Base-by-base conservation (phyloP, 2,113 vertebrate genomes). In the Phaethon lepturus region DNA sequence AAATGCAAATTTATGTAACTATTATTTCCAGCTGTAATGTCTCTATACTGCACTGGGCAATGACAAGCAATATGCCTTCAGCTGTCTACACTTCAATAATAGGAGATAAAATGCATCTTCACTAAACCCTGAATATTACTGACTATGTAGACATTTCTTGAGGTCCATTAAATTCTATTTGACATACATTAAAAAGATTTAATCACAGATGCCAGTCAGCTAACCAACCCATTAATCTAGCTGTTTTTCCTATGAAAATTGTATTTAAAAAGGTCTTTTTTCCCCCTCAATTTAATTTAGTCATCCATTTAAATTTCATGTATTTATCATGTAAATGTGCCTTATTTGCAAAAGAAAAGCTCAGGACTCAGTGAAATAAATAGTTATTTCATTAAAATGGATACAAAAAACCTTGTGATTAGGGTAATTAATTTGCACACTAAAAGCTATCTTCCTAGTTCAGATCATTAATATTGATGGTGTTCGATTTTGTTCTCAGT, bases 381-480 rank as follows among this genome's bases (percentile, higher is more conserved):
- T 98, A 98, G 98, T 98, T 98, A 98, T 98, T 98, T 98, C 98
- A 98, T 98, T 98, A 98, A 98, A 98, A 98, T 97, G 96, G 97
- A 98, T 98, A 98, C 97, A 98, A 98, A 98, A 98, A 95, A 94
- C 97, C 98, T 98, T 98, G 97, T 98, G 98, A 98, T 98, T 98
- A 98, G 98, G 98, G 98, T 98, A 98, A 98, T 98, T 98, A 98
- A 98, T 98, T 98, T 98, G 97, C 98, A 98, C 98, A 98, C 98
- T 98, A 98, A 98, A 98, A 98, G 98, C 98, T 98, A 98, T 98
- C 98, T 98, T 98, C 98, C 96, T 93, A 94, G 98, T 98, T 98
- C 97, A 98, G 98, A 98, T 98, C 98, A 98, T 98, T 98, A 98
- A 98, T 98, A 98, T 98, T 98, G 98, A 98, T 98, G 97, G 94